Conservation (phyloP, 1,140 invertebrate species). For the Achroia grisella region DNA sequence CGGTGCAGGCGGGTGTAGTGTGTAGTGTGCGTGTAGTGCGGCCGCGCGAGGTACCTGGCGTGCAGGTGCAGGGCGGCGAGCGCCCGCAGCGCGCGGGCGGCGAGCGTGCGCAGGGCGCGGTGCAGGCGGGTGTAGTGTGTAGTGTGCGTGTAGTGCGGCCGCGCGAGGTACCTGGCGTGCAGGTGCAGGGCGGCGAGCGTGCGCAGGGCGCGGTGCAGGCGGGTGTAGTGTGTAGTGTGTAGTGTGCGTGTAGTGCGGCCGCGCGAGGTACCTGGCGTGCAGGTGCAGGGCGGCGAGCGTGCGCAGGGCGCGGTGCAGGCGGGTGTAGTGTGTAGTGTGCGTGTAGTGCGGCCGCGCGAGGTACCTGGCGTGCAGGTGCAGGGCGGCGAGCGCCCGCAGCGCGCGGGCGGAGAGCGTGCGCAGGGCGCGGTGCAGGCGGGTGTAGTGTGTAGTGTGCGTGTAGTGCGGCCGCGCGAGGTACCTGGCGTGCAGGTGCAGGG, state of each 20-base stretch:
- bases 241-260: slow-evolving; percentile 23
- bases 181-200: slow-evolving; percentile 32
- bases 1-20: slow-evolving; percentile 25
- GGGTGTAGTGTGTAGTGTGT: slow-evolving; percentile 26
- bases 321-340: slow-evolving; percentile 27
- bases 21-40: slow-evolving; percentile 24
- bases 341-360: slow-evolving; percentile 20
- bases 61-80: slow-evolving; percentile 32
- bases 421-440: slow-evolving; percentile 19
- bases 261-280: slow-evolving; percentile 27
- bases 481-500: slow-evolving; percentile 27
- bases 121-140: slow-evolving; percentile 16
- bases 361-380: slow-evolving; percentile 23
- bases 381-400: slow-evolving; percentile 29
- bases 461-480: slow-evolving; percentile 23
- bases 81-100: slow-evolving; percentile 6
- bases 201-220: slow-evolving; percentile 16
- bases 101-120: slow-evolving; percentile 26
- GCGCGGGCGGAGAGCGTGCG: slow-evolving; percentile 25
- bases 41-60: slow-evolving; percentile 25
- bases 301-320: slow-evolving; percentile 19
- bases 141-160: slow-evolving; percentile 14
- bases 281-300: slow-evolving; percentile 12
- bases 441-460: slow-evolving; percentile 18
- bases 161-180: slow-evolving; percentile 24